These are phyloP conservation scores for Drosophila ohnishii DNA, from an alignment of 1,140 invertebrate genomes.

Conservation along the genomic window DNA sequence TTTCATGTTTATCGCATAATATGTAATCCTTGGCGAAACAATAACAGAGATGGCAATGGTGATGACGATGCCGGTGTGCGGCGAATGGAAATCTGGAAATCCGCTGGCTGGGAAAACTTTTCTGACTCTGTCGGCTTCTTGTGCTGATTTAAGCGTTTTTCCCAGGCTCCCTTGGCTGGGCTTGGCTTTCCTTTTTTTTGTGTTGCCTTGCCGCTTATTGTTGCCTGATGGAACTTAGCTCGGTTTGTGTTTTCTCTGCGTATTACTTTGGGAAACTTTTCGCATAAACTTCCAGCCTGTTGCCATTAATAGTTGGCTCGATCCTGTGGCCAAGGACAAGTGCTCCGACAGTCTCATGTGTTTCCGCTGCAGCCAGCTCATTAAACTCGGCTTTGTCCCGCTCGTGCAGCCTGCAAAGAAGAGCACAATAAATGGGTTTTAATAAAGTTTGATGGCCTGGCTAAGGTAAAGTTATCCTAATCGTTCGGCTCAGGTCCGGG, in stretches of 20 bases:
- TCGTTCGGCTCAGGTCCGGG: neutral
- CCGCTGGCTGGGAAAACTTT: conserved; percentile 39
- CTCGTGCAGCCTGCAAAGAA: conserved; percentile 54
- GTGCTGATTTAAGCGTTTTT: conserved; percentile 71
- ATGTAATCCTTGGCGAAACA: conserved; percentile 66
- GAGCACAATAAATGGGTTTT: conserved; percentile 59
- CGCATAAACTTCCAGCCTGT: conserved; percentile 75
- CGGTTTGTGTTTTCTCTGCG: conserved; percentile 54
- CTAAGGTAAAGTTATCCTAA: conserved; percentile 42
- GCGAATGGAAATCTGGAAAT: conserved; percentile 42
- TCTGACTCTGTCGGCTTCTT: conserved; percentile 36
- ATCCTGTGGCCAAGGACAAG: conserved; percentile 35
- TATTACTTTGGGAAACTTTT: conserved; percentile 74
- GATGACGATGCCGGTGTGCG: conserved; percentile 39
- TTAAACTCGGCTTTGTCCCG: conserved; percentile 63
- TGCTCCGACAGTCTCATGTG: conserved; percentile 60
- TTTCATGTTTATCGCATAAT: conserved; percentile 81
- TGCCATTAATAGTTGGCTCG: conserved; percentile 71
- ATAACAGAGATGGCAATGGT: conserved; percentile 38
- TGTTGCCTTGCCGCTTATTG: conserved; percentile 51
- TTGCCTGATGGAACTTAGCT: conserved; percentile 60
- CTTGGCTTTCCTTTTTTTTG: conserved; percentile 22
- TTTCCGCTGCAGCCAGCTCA: conserved; percentile 54
- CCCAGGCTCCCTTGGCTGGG: conserved; percentile 33
- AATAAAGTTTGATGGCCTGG: conserved; percentile 44